Evolutionary conservation across 2,888 invertebrate genomes (phyloP).

Genomic region (Aspidiotus destructor): DNA sequence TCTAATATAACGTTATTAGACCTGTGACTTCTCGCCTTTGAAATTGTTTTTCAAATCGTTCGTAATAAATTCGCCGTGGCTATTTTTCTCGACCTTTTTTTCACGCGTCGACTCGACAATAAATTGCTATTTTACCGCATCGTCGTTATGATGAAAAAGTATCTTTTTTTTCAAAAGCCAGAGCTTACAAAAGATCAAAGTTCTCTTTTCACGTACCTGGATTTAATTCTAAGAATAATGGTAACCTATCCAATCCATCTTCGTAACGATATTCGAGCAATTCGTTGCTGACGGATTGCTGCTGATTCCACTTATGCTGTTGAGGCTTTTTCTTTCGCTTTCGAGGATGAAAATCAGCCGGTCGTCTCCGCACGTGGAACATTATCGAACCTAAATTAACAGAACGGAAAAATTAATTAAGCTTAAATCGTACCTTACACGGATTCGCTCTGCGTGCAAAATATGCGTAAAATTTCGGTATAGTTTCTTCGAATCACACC

Average conservation of each 20-base stretch:
- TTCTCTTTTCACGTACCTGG: conserved; percentile 47
- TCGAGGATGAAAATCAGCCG: conserved; percentile 80
- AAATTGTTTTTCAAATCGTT: no score
- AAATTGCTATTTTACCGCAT: no score
- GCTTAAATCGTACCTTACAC: background rate
- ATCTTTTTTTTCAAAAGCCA: no score
- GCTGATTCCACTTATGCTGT: conserved; percentile 51
- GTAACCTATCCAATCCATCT: conserved; percentile 48
- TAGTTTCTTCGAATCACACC: no score
- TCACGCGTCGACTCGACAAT: no score
- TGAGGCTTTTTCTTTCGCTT: conserved; percentile 73
- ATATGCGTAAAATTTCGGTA: no score
- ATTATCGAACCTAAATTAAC: conserved; percentile 71
- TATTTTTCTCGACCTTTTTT: no score
- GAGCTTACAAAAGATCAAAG: background rate
- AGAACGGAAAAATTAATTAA: conserved; percentile 1
- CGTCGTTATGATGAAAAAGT: no score
- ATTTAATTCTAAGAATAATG: conserved; percentile 69
- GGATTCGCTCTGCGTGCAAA: no score
- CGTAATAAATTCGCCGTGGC: no score
- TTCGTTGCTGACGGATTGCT: conserved; percentile 49
- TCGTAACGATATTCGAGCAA: conserved; percentile 45
- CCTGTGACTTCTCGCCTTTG: no score
- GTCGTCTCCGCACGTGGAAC: conserved; percentile 90
- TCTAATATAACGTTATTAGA: no score